These are phyloP conservation scores for Andrena marginata DNA, from an alignment of 2,888 invertebrate genomes.

Conservation along the genomic window DNA sequence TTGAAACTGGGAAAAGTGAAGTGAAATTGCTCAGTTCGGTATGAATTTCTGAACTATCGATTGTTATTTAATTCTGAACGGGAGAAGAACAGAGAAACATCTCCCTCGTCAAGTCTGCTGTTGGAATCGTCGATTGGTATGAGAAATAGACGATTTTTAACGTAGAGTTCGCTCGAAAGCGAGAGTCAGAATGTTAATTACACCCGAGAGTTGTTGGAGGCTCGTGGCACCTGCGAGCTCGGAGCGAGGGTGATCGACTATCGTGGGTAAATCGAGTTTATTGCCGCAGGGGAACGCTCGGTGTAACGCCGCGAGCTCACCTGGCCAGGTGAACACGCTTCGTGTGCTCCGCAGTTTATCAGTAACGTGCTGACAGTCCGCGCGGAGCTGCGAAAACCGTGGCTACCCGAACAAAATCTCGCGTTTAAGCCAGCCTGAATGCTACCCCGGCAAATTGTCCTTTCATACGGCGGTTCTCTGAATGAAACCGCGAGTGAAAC, in stretches of 20 bases:
- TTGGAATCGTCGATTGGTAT: background rate
- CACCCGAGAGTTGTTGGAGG: background rate
- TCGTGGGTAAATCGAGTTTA: conserved; percentile 43
- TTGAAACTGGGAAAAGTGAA: background rate
- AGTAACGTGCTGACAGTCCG: conserved; percentile 48
- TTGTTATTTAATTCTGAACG: background rate
- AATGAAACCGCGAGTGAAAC: conserved; percentile 1
- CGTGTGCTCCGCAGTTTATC: conserved; percentile 53
- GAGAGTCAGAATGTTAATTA: background rate
- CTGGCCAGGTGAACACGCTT: conserved; percentile 50
- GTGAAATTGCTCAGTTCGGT: background rate
- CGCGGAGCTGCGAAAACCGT: background rate
- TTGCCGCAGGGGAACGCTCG: conserved; percentile 48
- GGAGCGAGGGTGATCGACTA: conserved; percentile 32
- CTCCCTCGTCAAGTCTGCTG: background rate
- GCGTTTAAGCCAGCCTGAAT: background rate
- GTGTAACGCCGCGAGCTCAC: conserved; percentile 55
- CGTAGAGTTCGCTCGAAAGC: background rate
- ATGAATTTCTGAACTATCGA: background rate
- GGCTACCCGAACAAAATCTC: conserved; percentile 10
- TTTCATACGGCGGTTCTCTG: background rate
- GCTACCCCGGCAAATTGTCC: background rate
- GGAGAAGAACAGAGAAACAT: background rate
- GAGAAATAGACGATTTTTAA: background rate
- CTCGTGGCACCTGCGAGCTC: conserved; percentile 9